These are phyloP conservation scores for Volucella inflata DNA, from an alignment of 2,888 invertebrate genomes.

Conservation along the genomic window DNA sequence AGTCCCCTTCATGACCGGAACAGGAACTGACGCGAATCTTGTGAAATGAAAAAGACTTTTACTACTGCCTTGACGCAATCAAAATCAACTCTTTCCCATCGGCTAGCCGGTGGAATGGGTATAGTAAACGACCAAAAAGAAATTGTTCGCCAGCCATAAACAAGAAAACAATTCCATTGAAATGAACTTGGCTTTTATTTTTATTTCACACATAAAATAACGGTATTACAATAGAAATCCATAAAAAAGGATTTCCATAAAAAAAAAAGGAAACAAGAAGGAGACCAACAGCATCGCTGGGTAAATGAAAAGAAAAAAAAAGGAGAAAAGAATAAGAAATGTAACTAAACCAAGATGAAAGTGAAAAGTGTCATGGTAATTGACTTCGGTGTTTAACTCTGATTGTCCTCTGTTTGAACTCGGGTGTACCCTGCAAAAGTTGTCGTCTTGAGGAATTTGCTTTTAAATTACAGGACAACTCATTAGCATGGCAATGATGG, in stretches of 20 bases:
- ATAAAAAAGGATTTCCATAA: conserved; percentile 50
- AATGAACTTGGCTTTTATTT: conserved; percentile 62
- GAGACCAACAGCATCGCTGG: not conserved
- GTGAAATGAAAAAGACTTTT: conserved; percentile 5
- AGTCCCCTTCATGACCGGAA: not conserved
- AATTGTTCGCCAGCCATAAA: conserved; percentile 37
- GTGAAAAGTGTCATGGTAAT: conserved; percentile 33
- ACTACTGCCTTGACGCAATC: conserved; percentile 46
- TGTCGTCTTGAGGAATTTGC: conserved; percentile 20
- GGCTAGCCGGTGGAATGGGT: not conserved
- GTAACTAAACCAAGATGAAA: not conserved
- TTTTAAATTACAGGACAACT: conserved; percentile 34
- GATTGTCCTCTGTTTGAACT: conserved; percentile 48
- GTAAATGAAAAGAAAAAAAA: not conserved
- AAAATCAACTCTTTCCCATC: conserved; percentile 19
- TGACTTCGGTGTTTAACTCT: conserved; percentile 43
- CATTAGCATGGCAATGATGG: conserved; percentile 10
- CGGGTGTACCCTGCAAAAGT: conserved; percentile 16
- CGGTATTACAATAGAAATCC: conserved; percentile 56
- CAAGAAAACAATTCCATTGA: conserved; percentile 59
- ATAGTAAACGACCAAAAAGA: conserved; percentile 1
- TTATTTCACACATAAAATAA: conserved; percentile 65
- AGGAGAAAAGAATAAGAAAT: not conserved
- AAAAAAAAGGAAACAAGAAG: not conserved
- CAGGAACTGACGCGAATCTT: conserved; percentile 18